These are phyloP conservation scores for Arizona elegans DNA, from an alignment of 2,113 vertebrate species.

Conservation along the genomic window DNA sequence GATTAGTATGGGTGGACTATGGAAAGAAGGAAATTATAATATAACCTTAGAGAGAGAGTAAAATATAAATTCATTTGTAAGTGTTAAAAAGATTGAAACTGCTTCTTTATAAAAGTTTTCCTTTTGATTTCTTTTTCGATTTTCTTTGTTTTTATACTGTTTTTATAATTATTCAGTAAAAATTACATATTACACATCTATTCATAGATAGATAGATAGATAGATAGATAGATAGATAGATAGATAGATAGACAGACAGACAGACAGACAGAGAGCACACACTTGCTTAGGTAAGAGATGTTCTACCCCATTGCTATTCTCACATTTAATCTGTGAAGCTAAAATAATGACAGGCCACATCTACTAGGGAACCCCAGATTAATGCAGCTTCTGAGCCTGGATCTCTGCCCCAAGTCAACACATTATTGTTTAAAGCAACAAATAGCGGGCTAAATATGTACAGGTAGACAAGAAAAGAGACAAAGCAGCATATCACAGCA, in stretches of 20 bases:
- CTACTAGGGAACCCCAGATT: not conserved
- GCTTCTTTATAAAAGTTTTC: not conserved
- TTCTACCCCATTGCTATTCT: not conserved
- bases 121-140: not conserved
- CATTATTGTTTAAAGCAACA: not conserved
- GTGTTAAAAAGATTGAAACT: not conserved
- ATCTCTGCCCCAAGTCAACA: not conserved
- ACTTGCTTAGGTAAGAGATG: not conserved
- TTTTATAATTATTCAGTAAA: not conserved
- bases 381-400: not conserved
- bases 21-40: not conserved
- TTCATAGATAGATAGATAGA: not conserved
- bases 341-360: not conserved
- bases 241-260: not conserved
- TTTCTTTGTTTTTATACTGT: not conserved
- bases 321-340: not conserved
- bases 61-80: not conserved
- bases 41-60: not conserved
- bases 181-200: not conserved
- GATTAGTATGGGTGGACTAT: not conserved
- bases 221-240: not conserved
- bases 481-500: not conserved
- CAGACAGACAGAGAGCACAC: not conserved
- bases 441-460: not conserved
- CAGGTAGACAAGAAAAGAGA: not conserved